Percentiles rank a stretch among this genome's conserved stretches.
Evolutionary conservation across 2,113 vertebrate genomes (phyloP).

Genomic region (Maccullochella peelii): DNA sequence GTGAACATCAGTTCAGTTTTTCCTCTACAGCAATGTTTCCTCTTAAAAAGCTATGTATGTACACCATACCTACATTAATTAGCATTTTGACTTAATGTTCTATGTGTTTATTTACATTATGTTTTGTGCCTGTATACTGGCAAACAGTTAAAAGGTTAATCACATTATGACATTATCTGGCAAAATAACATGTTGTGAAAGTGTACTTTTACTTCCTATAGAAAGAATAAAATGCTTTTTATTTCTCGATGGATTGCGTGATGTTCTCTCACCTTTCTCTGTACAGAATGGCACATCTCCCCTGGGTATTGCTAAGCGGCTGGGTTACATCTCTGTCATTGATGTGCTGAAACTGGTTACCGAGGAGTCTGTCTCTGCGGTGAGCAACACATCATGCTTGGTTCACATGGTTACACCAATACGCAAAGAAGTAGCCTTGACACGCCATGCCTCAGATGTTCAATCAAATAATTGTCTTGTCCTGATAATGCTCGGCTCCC

Average conservation of each 20-base stretch:
- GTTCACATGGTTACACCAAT: slow-evolving; percentile 35
- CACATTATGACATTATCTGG: background rate
- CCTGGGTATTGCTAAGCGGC: slow-evolving; percentile 93
- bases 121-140: background rate
- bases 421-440: slow-evolving; percentile 18
- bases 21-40: no score
- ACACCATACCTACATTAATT: background rate
- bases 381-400: slow-evolving; percentile 74
- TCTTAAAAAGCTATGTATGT: background rate
- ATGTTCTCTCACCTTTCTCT: slow-evolving; percentile 18
- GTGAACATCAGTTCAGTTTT: no score
- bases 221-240: background rate
- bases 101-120: background rate
- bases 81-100: background rate
- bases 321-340: slow-evolving; percentile 98
- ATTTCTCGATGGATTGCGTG: background rate
- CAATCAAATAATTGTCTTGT: background rate
- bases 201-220: background rate
- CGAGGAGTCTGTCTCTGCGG: slow-evolving; percentile 88
- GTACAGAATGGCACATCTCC: slow-evolving; percentile 93
- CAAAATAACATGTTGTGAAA: background rate
- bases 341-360: slow-evolving; percentile 97
- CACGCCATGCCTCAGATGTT: slow-evolving; percentile 17
- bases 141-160: background rate
- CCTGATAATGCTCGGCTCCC: slow-evolving; percentile 23